Evolutionary conservation across 2,113 vertebrate genomes (phyloP), one percentile per base, ranked within the genome.

Genomic region (Eurystomus gularis): DNA sequence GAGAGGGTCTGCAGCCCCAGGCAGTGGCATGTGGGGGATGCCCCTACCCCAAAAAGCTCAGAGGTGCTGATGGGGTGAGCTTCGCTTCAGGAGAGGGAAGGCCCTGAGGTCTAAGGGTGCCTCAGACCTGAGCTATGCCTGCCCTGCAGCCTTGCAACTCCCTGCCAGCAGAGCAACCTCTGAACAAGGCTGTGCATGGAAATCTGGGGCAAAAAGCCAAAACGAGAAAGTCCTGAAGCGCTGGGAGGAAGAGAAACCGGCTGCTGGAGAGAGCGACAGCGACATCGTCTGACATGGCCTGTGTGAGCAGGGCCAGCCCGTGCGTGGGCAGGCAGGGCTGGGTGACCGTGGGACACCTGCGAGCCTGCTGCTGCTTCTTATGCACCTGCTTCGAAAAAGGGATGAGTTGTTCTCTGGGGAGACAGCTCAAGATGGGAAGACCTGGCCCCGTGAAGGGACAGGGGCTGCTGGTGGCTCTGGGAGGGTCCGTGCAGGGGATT

Each of bases 181-280:
- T 17, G 28, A 55, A 5, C 26, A 6, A 42, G 29, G 54, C 79
- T 33, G 55, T 0, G 1, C 26, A 1, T 2, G 28, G 48, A 35
- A 71, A 94, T 11, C 39, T 14, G 71, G 31, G 37, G 64, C 44
- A 73, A 7, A 40, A 48, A 82, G n/a, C 14, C 49, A 15, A 40
- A 61, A 64, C 0, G 2, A 54, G 61, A 4, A 13, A 4, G 69
- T 33, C 4, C 44, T 2, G 65, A 60, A 64, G 54, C 8, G 1
- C 49, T 3, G 76, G 20, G 17, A 60, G 81, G 60, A 66, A 31
- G 21, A 40, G 69, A 17, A 87, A 28, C 6, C 48, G 0, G 2
- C n/a, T 35, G 51, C 55, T 68, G 82, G 49, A 71, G 81, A 75
- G 82, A 29, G n/a, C 35, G n/a, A 91, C 91, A 96, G 93, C 40